A percentile compares a stretch with the other conserved stretches of the same genome.
Evolutionary conservation across 2,113 vertebrate genomes (phyloP).

Genomic region (Morone saxatilis): DNA sequence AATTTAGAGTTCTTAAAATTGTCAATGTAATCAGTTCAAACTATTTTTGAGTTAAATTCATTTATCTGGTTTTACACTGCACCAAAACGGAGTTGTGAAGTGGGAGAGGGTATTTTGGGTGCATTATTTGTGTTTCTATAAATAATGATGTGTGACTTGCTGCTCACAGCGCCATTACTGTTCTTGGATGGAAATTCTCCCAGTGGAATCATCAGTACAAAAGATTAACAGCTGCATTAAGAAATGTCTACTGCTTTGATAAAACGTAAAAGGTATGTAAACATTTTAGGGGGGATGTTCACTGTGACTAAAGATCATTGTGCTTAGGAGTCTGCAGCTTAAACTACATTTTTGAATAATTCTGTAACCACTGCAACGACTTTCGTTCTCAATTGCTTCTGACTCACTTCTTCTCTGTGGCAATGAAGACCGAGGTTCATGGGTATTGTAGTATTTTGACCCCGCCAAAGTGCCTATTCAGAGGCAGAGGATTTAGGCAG

Average conservation of each 20-base stretch:
- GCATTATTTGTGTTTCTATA: too few relatives aligned
- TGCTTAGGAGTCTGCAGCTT: background rate
- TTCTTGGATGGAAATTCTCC: too few relatives aligned
- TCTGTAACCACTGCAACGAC: background rate
- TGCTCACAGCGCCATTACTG: too few relatives aligned
- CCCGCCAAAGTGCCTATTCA: too few relatives aligned
- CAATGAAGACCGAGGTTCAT: background rate
- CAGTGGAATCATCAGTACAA: background rate
- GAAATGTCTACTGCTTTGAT: background rate
- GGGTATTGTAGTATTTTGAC: too few relatives aligned
- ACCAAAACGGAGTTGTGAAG: background rate
- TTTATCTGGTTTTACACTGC: too few relatives aligned
- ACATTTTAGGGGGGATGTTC: background rate
- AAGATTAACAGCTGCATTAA: background rate
- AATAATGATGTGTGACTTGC: too few relatives aligned
- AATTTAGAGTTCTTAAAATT: too few relatives aligned
- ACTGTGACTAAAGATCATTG: background rate
- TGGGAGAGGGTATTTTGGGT: background rate
- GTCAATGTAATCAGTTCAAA: too few relatives aligned
- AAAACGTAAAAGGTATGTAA: background rate
- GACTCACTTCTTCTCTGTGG: too few relatives aligned
- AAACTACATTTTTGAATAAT: background rate
- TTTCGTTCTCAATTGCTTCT: background rate
- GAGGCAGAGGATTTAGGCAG: too few relatives aligned
- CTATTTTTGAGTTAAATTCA: too few relatives aligned